Evolutionary conservation across 1,140 invertebrate species (phyloP).

Genomic region (Triops longicaudatus): DNA sequence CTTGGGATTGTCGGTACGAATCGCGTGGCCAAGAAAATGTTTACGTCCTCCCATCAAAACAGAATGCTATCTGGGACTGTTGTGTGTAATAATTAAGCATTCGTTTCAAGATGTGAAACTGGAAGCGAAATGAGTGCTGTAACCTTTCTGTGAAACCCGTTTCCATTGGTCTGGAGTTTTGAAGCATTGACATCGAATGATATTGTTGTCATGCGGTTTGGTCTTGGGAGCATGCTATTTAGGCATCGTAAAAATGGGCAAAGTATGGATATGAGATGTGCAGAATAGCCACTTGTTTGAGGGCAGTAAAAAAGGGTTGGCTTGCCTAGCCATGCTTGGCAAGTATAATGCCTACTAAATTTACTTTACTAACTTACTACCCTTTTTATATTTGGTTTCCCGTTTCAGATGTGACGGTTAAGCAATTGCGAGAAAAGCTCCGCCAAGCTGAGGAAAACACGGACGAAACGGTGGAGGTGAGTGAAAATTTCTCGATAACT

Average conservation of each 20-base stretch:
- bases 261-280: conserved; percentile 12
- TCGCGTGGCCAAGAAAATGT: no score
- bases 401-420: conserved; percentile 44
- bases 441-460: conserved; percentile 43
- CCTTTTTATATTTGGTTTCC: conserved; percentile 17
- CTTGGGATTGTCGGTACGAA: no score
- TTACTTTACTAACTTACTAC: background rate
- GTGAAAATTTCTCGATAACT: background rate
- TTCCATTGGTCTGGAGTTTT: background rate
- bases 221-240: conserved; percentile 12
- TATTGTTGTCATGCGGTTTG: background rate
- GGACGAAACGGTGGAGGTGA: conserved; percentile 41
- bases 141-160: background rate
- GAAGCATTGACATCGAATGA: background rate
- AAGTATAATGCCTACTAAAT: background rate
- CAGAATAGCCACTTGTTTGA: conserved; percentile 8
- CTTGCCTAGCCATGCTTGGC: background rate
- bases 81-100: no score
- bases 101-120: no score
- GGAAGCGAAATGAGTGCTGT: no score
- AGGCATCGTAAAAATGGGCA: conserved; percentile 1
- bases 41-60: no score
- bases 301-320: background rate
- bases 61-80: no score
- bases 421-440: conserved; percentile 42